A percentile compares a stretch with the other conserved stretches of the same genome.
phyloP scores from a whole-genome alignment of 2,113 vertebrate genomes.

The Monopterus albus region DNA sequence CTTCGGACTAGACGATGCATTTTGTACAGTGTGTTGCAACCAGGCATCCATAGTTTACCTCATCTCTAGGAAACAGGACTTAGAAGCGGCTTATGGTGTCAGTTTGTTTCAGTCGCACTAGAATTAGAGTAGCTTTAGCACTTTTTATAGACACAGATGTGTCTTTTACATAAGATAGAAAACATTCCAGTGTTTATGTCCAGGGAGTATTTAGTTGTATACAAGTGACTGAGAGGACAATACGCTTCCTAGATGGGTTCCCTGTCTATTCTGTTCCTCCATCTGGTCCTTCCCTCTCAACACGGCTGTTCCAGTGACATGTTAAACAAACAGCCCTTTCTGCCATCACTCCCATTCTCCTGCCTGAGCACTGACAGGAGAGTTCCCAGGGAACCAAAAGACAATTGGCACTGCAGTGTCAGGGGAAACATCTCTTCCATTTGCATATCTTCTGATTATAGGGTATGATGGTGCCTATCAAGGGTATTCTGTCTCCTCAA shows the following conservation, averaged over 20 bases:
- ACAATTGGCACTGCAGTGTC: conserved; percentile 53
- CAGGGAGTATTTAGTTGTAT: neutral
- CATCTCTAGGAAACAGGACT: too few species aligned
- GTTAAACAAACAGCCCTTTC: conserved; percentile 71
- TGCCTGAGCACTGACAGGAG: conserved; percentile 58
- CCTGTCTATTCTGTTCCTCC: conserved; percentile 42
- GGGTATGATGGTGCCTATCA: conserved; percentile 67
- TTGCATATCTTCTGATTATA: conserved; percentile 72
- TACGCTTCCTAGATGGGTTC: conserved; percentile 46
- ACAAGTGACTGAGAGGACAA: conserved; percentile 45
- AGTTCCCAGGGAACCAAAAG: conserved; percentile 54
- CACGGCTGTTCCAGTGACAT: conserved; percentile 62
- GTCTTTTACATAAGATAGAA: neutral
- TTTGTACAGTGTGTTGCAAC: too few species aligned
- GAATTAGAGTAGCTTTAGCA: too few species aligned
- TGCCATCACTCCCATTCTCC: conserved; percentile 61
- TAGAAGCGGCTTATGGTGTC: too few species aligned
- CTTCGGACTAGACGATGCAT: too few species aligned
- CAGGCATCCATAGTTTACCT: too few species aligned
- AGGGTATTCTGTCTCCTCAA: conserved; percentile 55
- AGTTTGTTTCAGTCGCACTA: too few species aligned
- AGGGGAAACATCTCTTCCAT: conserved; percentile 57
- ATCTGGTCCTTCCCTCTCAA: conserved; percentile 65
- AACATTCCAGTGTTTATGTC: conserved; percentile 9
- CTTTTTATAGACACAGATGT: neutral